Conservation (phyloP, 2,888 invertebrate genomes). For the Dione juno region DNA sequence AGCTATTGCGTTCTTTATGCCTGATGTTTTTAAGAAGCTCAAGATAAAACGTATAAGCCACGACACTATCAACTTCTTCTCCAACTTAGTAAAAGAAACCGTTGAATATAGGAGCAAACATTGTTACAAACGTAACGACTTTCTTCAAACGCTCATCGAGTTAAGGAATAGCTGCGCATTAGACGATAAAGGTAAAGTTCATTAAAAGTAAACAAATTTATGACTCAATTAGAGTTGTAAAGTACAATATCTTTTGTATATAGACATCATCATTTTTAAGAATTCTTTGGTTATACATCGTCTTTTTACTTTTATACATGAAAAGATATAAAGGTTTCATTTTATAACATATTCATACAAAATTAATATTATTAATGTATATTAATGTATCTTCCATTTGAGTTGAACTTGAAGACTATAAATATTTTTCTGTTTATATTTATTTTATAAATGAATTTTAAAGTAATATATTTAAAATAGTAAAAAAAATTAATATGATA, state of each 20-base stretch:
- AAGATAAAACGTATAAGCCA: constrained; percentile 69
- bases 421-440: too few species aligned
- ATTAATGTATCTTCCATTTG: too few species aligned
- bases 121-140: constrained; percentile 74
- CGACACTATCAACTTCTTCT: constrained; percentile 70
- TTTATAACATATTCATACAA: background rate
- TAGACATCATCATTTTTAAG: too few species aligned
- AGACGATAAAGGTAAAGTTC: constrained; percentile 57
- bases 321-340: background rate
- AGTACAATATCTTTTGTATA: too few species aligned
- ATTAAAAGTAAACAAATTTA: constrained; percentile 12
- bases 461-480: too few species aligned
- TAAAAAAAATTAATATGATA: too few species aligned
- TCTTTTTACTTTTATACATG: too few species aligned
- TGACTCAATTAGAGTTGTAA: too few species aligned
- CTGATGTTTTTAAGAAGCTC: constrained; percentile 66
- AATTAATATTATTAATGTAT: too few species aligned
- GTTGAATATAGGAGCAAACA: constrained; percentile 67
- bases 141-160: constrained; percentile 81
- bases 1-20: constrained; percentile 72
- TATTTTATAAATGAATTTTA: too few species aligned
- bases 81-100: constrained; percentile 66
- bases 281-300: too few species aligned
- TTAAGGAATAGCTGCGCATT: constrained; percentile 65
- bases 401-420: too few species aligned